A percentile compares a stretch with the other conserved stretches of the same genome.
phyloP scores from a whole-genome alignment of 2,888 invertebrate genomes.

The Campaea margaritaria region DNA sequence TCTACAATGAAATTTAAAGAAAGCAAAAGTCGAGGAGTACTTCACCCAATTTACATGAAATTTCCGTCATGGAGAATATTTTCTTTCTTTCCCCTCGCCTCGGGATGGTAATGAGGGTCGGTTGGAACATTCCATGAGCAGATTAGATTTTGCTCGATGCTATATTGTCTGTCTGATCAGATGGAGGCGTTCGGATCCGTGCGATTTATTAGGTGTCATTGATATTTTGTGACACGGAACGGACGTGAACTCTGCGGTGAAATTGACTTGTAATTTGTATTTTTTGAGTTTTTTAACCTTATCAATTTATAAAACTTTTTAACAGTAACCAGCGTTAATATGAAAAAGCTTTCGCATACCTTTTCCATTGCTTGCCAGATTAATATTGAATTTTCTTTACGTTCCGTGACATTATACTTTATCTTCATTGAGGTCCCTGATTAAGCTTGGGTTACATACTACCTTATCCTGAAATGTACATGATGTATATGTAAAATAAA shows the following conservation, averaged over 20 bases:
- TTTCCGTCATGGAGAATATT: slow-evolving; percentile 73
- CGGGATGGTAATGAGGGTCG: slow-evolving; percentile 78
- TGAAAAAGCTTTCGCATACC: too few species aligned
- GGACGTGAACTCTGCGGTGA: slow-evolving; percentile 20
- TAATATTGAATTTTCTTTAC: too few species aligned
- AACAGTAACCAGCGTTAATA: too few species aligned
- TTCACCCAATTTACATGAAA: slow-evolving; percentile 79
- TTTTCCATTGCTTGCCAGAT: too few species aligned
- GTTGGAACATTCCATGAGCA: slow-evolving; percentile 71
- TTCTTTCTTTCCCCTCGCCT: slow-evolving; percentile 67
- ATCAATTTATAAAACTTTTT: too few species aligned
- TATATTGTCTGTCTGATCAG: slow-evolving; percentile 61
- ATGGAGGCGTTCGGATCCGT: slow-evolving; percentile 19
- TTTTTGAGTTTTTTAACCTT: too few species aligned
- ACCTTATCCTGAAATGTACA: too few species aligned
- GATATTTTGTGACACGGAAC: slow-evolving; percentile 20
- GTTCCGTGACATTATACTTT: too few species aligned
- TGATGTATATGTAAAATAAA: too few species aligned
- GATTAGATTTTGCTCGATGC: slow-evolving; percentile 68
- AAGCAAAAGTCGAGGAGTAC: slow-evolving; percentile 64
- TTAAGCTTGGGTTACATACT: too few species aligned
- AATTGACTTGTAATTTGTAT: slow-evolving; percentile 16
- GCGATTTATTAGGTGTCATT: slow-evolving; percentile 24
- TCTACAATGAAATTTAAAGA: slow-evolving; percentile 64
- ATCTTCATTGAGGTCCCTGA: too few species aligned